Percentiles rank a stretch among this genome's conserved stretches.
Evolutionary conservation across 2,888 invertebrate species (phyloP).

Genomic region (Heliconius sara): DNA sequence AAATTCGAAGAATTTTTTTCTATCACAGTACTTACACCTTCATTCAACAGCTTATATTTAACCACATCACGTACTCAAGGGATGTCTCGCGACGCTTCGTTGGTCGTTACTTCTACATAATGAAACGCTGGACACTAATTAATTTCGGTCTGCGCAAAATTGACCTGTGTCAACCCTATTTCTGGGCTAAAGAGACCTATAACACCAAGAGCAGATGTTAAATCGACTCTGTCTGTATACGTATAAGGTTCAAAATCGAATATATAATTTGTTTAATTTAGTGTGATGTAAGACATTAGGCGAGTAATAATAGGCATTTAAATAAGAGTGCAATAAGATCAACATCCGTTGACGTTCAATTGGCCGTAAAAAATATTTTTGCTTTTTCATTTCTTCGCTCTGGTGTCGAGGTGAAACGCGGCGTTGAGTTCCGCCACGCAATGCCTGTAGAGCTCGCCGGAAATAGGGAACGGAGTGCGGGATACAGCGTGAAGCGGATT

Average conservation of each 20-base stretch:
- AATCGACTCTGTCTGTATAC: neutral
- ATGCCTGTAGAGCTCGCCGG: no score
- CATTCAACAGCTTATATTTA: constrained; percentile 12
- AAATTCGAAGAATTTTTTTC: neutral
- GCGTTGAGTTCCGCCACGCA: no score
- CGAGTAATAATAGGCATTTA: constrained; percentile 15
- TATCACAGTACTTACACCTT: neutral
- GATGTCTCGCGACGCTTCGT: constrained; percentile 17
- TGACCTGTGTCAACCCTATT: constrained; percentile 59
- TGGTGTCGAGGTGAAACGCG: no score
- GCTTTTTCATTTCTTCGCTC: neutral
- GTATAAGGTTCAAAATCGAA: constrained; percentile 23
- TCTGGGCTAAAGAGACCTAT: constrained; percentile 27
- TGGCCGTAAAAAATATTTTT: neutral
- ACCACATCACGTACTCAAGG: constrained; percentile 13
- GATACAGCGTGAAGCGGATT: no score
- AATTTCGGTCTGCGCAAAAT: constrained; percentile 68
- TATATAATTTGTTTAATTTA: neutral
- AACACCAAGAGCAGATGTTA: neutral
- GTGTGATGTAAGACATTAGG: constrained; percentile 23
- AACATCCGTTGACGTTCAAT: constrained; percentile 14
- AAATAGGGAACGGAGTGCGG: no score
- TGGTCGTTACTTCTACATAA: constrained; percentile 54
- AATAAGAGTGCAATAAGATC: constrained; percentile 10
- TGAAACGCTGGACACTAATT: constrained; percentile 70